phyloP scores from a whole-genome alignment of 2,113 vertebrate genomes.

The Triplophysa tibetana region DNA sequence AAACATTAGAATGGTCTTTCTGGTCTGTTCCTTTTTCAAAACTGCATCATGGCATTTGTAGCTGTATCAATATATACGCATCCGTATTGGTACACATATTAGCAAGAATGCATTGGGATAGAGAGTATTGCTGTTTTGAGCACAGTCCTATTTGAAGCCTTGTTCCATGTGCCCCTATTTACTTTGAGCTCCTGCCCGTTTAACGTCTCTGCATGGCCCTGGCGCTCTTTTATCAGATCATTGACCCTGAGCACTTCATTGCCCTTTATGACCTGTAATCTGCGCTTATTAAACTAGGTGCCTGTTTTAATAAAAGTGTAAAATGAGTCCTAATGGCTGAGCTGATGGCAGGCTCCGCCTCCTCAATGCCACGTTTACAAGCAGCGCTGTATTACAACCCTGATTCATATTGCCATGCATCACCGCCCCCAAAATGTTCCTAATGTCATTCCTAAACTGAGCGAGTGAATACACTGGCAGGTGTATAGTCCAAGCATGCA shows the following conservation, averaged over 20 bases:
- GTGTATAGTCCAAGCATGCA: not conserved
- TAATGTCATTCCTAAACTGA: constrained; percentile 52
- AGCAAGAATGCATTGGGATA: too few relatives aligned
- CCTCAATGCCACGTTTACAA: constrained; percentile 55
- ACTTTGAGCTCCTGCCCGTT: too few relatives aligned
- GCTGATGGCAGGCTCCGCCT: not conserved
- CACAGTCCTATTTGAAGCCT: too few relatives aligned
- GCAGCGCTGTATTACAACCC: constrained; percentile 66
- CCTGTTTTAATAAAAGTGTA: constrained; percentile 55
- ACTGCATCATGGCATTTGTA: too few relatives aligned
- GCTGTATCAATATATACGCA: too few relatives aligned
- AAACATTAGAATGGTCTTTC: too few relatives aligned
- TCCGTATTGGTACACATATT: too few relatives aligned
- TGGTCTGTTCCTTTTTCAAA: too few relatives aligned
- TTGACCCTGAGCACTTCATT: constrained; percentile 55
- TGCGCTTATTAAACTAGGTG: constrained; percentile 74
- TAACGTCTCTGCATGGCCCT: too few relatives aligned
- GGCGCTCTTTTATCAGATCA: constrained; percentile 4
- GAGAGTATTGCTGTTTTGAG: too few relatives aligned
- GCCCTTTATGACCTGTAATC: constrained; percentile 73
- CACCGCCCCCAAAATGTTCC: constrained; percentile 66
- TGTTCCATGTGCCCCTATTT: too few relatives aligned
- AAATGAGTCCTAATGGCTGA: constrained; percentile 50
- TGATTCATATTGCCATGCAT: constrained; percentile 70
- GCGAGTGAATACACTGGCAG: not conserved